phyloP scores from a whole-genome alignment of 2,888 invertebrate genomes.

The Meiosimyza decipiens region DNA sequence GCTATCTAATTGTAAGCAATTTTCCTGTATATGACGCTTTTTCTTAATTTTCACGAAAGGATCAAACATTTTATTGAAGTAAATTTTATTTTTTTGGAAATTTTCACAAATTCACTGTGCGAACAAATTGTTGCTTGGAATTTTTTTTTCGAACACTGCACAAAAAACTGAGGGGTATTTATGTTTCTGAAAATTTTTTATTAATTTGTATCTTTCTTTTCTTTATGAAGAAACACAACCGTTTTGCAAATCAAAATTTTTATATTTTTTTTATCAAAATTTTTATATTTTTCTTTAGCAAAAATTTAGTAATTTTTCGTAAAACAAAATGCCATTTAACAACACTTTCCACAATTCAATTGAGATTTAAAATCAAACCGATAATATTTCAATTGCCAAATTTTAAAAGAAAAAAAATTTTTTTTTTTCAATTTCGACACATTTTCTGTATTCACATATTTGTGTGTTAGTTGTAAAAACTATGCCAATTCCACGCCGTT shows the following conservation, averaged over 20 bases:
- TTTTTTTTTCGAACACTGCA: constrained; percentile 17
- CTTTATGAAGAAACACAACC: not conserved
- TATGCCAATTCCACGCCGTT: constrained; percentile 38
- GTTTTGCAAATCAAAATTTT: constrained; percentile 25
- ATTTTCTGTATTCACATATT: constrained; percentile 22
- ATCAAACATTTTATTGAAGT: constrained; percentile 64
- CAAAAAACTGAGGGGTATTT: constrained; percentile 18
- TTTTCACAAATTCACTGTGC: constrained; percentile 28
- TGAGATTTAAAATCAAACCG: constrained; percentile 19
- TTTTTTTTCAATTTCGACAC: constrained; percentile 6
- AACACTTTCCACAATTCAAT: too few relatives aligned
- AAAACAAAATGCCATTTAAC: not conserved
- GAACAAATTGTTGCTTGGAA: constrained; percentile 35
- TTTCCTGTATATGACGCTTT: constrained; percentile 55
- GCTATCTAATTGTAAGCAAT: constrained; percentile 43
- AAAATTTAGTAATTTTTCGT: constrained; percentile 45
- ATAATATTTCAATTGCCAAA: constrained; percentile 34
- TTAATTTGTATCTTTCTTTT: constrained; percentile 26
- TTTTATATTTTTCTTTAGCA: constrained; percentile 31
- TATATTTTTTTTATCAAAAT: constrained; percentile 32
- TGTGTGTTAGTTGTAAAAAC: constrained; percentile 1
- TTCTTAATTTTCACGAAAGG: constrained; percentile 67
- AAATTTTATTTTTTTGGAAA: constrained; percentile 29
- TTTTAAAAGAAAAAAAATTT: constrained; percentile 15
- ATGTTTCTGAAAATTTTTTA: constrained; percentile 20